phyloP scores from a whole-genome alignment of 2,888 invertebrate genomes.

The Philaethria dido region DNA sequence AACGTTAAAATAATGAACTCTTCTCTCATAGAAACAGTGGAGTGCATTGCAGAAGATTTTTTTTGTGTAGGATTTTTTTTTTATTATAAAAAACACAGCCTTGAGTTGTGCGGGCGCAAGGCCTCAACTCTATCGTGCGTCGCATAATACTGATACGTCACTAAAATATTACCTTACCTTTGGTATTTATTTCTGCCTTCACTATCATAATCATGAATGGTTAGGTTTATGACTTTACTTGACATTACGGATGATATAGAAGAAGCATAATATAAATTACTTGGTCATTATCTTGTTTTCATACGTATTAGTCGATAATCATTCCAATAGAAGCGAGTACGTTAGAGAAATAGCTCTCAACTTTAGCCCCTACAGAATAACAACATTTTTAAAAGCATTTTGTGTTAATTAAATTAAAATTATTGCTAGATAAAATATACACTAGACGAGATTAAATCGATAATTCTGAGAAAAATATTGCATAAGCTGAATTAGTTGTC shows the following conservation, averaged over 20 bases:
- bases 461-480: background rate
- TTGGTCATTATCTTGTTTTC: background rate
- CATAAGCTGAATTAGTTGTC: background rate
- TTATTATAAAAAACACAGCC: conserved; percentile 45
- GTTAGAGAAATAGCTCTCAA: background rate
- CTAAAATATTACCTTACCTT: conserved; percentile 54
- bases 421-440: background rate
- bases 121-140: conserved; percentile 50
- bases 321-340: background rate
- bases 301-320: background rate
- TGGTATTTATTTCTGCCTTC: conserved; percentile 49
- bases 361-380: no score
- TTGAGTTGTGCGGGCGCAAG: conserved; percentile 49
- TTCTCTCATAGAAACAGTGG: no score
- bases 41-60: background rate
- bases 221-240: conserved; percentile 35
- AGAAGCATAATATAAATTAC: background rate
- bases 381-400: background rate
- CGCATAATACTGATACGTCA: conserved; percentile 51
- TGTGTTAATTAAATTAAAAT: background rate
- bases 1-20: no score
- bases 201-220: conserved; percentile 43
- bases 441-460: background rate
- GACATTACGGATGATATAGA: conserved; percentile 18
- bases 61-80: conserved; percentile 6